Conservation (phyloP, 2,888 invertebrate species). For the Synergus laeviventris region DNA sequence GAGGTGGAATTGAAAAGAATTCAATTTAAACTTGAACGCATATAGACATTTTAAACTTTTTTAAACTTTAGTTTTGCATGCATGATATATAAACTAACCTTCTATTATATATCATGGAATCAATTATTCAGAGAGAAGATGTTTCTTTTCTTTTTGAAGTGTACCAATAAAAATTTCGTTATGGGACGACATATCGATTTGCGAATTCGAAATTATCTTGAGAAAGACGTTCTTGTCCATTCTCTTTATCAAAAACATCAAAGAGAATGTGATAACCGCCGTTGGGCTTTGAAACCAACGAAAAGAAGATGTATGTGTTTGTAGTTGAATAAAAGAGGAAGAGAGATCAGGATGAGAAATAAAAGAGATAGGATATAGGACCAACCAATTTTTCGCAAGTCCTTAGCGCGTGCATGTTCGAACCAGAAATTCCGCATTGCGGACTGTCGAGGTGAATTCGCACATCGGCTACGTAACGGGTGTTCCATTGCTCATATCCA, state of each 20-base stretch:
- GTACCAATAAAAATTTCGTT: neutral
- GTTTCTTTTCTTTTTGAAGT: neutral
- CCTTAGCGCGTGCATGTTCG: slow-evolving; percentile 51
- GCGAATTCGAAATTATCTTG: neutral
- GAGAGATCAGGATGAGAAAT: slow-evolving; percentile 11
- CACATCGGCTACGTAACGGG: slow-evolving; percentile 52
- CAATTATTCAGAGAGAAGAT: too few species aligned
- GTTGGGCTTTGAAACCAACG: slow-evolving; percentile 16
- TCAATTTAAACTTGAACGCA: neutral
- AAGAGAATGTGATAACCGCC: slow-evolving; percentile 35
- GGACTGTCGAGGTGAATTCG: slow-evolving; percentile 57
- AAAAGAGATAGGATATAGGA: slow-evolving; percentile 29
- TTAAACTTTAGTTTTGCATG: too few species aligned
- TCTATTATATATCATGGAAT: too few species aligned
- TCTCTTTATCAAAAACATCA: slow-evolving; percentile 34
- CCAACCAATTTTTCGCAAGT: slow-evolving; percentile 48
- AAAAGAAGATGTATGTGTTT: neutral
- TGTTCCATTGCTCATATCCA: slow-evolving; percentile 47
- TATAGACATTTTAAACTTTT: slow-evolving; percentile 2
- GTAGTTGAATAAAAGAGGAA: neutral
- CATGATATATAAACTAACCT: too few species aligned
- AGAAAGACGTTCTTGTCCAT: neutral
- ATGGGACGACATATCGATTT: slow-evolving; percentile 4
- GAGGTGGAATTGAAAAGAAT: neutral
- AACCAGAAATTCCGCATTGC: slow-evolving; percentile 55